Evolutionary conservation across 2,797 vertebrate genomes (phyloP), one percentile per base, ranked within the genome.

Genomic region (Malacoraja senta): DNA sequence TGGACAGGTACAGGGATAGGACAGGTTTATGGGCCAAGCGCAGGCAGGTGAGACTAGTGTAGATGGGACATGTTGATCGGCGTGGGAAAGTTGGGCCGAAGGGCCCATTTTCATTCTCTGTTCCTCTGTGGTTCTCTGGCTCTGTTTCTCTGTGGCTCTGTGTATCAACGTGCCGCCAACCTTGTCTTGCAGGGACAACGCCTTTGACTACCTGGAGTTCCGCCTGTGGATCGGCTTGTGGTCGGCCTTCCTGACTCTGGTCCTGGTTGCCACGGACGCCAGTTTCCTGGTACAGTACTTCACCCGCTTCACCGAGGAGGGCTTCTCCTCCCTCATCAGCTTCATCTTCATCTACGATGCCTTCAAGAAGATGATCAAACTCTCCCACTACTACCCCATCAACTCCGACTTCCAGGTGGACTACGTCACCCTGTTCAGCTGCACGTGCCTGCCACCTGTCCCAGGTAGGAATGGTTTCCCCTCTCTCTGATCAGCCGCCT

Each of bases 301-400:
- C 94, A 99, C 99, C 13, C 98, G 99, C 38, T 99, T 99, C 97
- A 99, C 99, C 0, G 99, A 99, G 93, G 99, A 99, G 94, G 99
- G 99, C 0, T 99, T 99, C 95, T 98, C 99, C 65, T 98, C 98
- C 72, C 97, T 99, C n/a, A 99, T 99, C 95, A 99, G 98, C 96
- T 99, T 99, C 97, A 99, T 99, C 95, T 99, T 99, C 95, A 99
- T 99, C 94, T 99, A 99, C 0, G 99, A 99, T 86, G 96, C 99
- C 95, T 98, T 99, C 95, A 99, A 99, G 96, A 99, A 99, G 96
- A 99, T 99, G 99, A 96, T 99, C 93, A 98, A 99, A 94, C 95
- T 99, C 93, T 96, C 97, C 0, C 96, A 99, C 94, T 96, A 99
- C 95, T 99, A 99, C 94, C 98, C 98, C 44, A 99, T 99, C 95